Conservation (phyloP, 2,797 vertebrate species). For the Tenualosa thibaudeaui region DNA sequence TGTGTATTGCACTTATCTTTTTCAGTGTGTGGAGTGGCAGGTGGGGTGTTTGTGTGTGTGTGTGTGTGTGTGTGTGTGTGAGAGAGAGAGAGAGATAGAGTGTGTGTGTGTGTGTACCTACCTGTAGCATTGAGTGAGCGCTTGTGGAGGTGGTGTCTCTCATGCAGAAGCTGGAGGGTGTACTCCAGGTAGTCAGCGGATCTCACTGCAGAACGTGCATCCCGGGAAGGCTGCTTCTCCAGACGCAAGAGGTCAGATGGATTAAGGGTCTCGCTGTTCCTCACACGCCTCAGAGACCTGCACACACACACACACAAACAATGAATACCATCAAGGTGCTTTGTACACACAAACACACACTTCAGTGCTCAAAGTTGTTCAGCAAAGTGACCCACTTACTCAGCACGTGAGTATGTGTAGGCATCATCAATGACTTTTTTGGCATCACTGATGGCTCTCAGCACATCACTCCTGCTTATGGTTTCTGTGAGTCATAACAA, state of each 20-base stretch:
- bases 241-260: conserved; percentile 79
- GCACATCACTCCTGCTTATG: conserved; percentile 49
- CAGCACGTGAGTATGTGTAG: conserved; percentile 77
- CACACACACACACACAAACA: background rate
- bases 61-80: too few species aligned
- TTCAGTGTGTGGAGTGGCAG: background rate
- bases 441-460: conserved; percentile 74
- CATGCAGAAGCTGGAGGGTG: conserved; percentile 78
- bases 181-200: conserved; percentile 85
- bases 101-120: conserved; percentile 43
- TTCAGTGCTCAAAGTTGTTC: background rate
- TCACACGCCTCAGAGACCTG: conserved; percentile 69
- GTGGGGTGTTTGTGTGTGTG: background rate
- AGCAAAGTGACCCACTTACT: conserved; percentile 68
- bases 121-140: conserved; percentile 85
- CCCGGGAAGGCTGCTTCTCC: conserved; percentile 81
- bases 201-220: conserved; percentile 71
- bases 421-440: conserved; percentile 81
- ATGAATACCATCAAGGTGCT: background rate
- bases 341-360: background rate
- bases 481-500: background rate
- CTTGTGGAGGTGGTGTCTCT: conserved; percentile 67
- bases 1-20: too few species aligned
- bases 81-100: background rate
- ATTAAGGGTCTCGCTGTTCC: conserved; percentile 53